Evolutionary conservation across 2,797 vertebrate species (phyloP), one percentile per base, ranked within the genome.

Genomic region (Eulemur mongoz): DNA sequence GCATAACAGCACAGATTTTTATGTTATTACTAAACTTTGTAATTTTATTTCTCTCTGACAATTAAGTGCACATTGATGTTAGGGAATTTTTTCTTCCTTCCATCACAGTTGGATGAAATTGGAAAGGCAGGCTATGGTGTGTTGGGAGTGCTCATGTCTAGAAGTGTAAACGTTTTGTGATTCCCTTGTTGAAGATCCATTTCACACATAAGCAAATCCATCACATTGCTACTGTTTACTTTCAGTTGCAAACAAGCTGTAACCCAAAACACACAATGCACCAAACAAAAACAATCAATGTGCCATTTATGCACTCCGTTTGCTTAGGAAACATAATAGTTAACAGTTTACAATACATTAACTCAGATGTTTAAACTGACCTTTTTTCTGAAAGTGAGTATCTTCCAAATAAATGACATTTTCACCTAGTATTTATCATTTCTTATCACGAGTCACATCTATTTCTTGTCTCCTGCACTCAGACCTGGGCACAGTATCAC

Each of bases 41-140:
- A 97, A 98, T 98, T 98, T 99, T 99, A 98, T 98, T 98, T 98
- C 97, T 89, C 97, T 98, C 83, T 98, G 98, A 98, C 98, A 99
- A 98, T 99, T 99, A 98, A 98, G 97, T 96, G 97, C 96, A 98
- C 92, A 98, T 90, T 93, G 98, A 97, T 98, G 97, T 98, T 98
- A 98, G 61, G 93, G 98, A 98, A 96, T 98, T 98, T 98, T 98
- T 93, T 84, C 91, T 88, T 95, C 73, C 63, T 93, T 97, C 94
- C 75, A 97, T 98, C 97, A 97, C 97, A 98, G 95, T 92, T 97
- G 97, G 97, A 98, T 98, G 96, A 97, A 98, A 98, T 97, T 95
- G 65, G 97, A 98, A 98, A 97, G 91, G 92, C 96, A 70, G 96
- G 73, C 97, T 98, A 95, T 93, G 38, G 93, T 97, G 96, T 79